Conservation (phyloP, 1,140 invertebrate genomes). For the Brachionus asplanchnoidis region DNA sequence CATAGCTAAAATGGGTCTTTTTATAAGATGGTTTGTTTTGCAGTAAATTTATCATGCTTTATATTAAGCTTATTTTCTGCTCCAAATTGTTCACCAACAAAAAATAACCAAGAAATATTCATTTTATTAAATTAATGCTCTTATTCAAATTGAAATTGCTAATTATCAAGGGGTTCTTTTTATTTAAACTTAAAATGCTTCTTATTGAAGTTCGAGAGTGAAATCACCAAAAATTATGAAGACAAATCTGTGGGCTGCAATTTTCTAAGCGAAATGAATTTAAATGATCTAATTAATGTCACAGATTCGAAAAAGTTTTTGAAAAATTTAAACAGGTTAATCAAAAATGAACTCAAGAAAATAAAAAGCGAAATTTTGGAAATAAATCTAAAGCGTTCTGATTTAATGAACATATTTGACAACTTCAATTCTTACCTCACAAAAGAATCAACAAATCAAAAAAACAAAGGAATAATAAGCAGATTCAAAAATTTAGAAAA, state of each 20-base stretch:
- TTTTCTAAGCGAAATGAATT: not conserved
- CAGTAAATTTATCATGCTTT: not conserved
- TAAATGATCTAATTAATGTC: not conserved
- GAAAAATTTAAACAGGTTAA: not conserved
- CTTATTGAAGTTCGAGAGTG: slow-evolving; percentile 3
- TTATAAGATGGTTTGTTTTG: not conserved
- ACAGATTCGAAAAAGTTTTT: not conserved
- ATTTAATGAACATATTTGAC: not conserved
- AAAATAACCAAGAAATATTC: no score
- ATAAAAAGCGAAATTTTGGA: slow-evolving; percentile 22
- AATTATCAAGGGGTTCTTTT: not conserved
- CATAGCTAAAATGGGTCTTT: not conserved
- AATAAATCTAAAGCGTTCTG: not conserved
- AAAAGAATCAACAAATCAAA: not conserved
- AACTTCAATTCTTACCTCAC: not conserved
- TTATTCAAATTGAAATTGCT: no score
- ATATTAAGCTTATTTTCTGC: not conserved
- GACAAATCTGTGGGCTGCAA: not conserved
- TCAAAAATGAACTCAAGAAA: slow-evolving; percentile 12
- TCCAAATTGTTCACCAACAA: not conserved
- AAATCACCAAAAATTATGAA: slow-evolving; percentile 21
- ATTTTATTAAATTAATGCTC: no score
- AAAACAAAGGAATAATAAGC: not conserved
- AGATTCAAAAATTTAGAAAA: not conserved
- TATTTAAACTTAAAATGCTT: not conserved